Base-by-base conservation (phyloP, 1,140 invertebrate species). In the Oscheius sp. region DNA sequence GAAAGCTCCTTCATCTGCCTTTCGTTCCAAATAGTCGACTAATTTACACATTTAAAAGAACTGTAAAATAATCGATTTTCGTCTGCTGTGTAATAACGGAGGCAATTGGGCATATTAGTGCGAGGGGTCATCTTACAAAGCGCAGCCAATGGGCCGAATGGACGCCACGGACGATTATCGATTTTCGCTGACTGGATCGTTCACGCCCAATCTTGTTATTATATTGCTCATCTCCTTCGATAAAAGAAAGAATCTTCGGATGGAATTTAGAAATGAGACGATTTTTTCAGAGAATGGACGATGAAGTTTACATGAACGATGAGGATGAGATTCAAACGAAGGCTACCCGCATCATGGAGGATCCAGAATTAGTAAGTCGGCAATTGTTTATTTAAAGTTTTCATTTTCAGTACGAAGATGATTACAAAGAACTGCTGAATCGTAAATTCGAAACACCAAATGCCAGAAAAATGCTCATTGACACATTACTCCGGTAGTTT, bases 11-110 rank as follows among this genome's bases (percentile, higher is more conserved):
- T 65, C 38, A 10, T 67, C 45, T n/a, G 42, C 45, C 3, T n/a
- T 29, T 38, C 15, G 18, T 31, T 64, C 61, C 2, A 28, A 3
- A 20, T 62, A 62, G 3, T 62, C 31, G 28, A 34, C 29, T 13
- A 61, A n/a, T 31, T 46, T 23, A 31, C 63, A 66, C 63, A 34
- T 66, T 18, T 59, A 49, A 55, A 23, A 38, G 10, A 58, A 10
- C 49, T 55, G 49, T 20, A 55, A 55, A 23, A 20, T 15, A 42
- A n/a, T n/a, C n/a, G n/a, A n/a, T n/a, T n/a, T n/a, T n/a, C n/a
- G n/a, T n/a, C n/a, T n/a, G n/a, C n/a, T n/a, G n/a, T n/a, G n/a
- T n/a, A n/a, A n/a, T n/a, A n/a, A n/a, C n/a, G n/a, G n/a, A n/a
- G n/a, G n/a, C n/a, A n/a, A n/a, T n/a, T n/a, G n/a, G n/a, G n/a